Evolutionary conservation across 1,140 invertebrate genomes (phyloP).

Genomic region (silkworm (Bombyx mori)): DNA sequence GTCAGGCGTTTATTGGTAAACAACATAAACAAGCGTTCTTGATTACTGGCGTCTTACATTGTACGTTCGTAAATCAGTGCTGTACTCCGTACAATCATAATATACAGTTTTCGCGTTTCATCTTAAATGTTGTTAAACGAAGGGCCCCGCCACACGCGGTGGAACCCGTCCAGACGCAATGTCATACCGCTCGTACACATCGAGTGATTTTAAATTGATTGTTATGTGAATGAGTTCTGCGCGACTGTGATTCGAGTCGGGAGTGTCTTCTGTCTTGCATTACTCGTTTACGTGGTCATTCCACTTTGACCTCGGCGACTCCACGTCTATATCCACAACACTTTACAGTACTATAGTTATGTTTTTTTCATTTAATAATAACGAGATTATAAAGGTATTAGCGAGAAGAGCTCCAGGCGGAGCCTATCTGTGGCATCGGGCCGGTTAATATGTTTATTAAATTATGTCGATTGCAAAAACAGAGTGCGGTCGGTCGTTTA

Average conservation of each 20-base stretch:
- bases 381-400: conserved; percentile 45
- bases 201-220: conserved; percentile 61
- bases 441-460: conserved; percentile 67
- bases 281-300: conserved; percentile 62
- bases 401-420: conserved; percentile 42
- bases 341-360: conserved; percentile 5
- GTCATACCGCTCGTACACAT: conserved; percentile 34
- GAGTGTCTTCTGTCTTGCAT: conserved; percentile 55
- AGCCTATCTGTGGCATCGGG: conserved; percentile 56
- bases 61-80: conserved; percentile 17
- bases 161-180: conserved; percentile 44
- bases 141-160: conserved; percentile 41
- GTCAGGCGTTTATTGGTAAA: conserved; percentile 19
- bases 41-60: conserved; percentile 13
- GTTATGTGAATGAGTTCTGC: conserved; percentile 57
- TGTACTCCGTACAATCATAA: conserved; percentile 9
- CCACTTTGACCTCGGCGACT: conserved; percentile 55
- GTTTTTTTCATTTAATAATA: conserved; percentile 26
- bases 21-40: conserved; percentile 27
- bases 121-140: too few species aligned
- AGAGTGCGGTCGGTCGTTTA: conserved; percentile 42
- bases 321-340: conserved; percentile 16
- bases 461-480: conserved; percentile 64
- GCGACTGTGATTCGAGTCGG: conserved; percentile 58
- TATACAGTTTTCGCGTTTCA: too few species aligned